Percentiles rank a stretch among this genome's conserved stretches.
Evolutionary conservation across 2,888 invertebrate genomes (phyloP).

Genomic region (Nebria brevicollis): DNA sequence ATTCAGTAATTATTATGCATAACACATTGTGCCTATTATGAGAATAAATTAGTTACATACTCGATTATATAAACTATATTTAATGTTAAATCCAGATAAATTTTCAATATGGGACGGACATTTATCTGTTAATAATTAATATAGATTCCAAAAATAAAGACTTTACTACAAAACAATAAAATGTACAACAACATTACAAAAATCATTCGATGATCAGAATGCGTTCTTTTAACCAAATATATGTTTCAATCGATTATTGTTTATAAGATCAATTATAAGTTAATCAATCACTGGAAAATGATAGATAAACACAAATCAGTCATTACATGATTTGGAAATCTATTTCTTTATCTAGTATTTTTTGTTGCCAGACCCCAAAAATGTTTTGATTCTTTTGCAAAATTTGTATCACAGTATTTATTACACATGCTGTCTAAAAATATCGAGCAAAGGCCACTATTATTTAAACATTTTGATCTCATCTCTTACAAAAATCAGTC

Average conservation of each 20-base stretch:
- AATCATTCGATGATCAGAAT: background rate
- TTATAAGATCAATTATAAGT: background rate
- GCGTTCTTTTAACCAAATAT: background rate
- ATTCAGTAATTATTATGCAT: background rate
- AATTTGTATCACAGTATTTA: background rate
- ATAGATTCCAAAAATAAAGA: conserved; percentile 3
- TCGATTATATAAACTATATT: conserved; percentile 8
- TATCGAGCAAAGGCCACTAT: conserved; percentile 1
- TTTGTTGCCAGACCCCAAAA: background rate
- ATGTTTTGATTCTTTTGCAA: background rate
- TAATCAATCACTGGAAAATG: background rate
- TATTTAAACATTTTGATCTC: background rate
- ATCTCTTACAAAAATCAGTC: background rate
- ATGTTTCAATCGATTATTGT: background rate
- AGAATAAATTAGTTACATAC: conserved; percentile 41
- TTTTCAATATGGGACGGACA: conserved; percentile 16
- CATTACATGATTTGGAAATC: background rate
- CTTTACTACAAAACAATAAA: background rate
- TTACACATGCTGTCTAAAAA: background rate
- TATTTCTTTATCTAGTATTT: background rate
- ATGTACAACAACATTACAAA: background rate
- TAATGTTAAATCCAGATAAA: conserved; percentile 9
- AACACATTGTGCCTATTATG: conserved; percentile 45
- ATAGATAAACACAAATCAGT: background rate
- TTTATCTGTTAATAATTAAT: background rate